Conservation (phyloP, 2,888 invertebrate species). For the Acrobasis suavella region DNA sequence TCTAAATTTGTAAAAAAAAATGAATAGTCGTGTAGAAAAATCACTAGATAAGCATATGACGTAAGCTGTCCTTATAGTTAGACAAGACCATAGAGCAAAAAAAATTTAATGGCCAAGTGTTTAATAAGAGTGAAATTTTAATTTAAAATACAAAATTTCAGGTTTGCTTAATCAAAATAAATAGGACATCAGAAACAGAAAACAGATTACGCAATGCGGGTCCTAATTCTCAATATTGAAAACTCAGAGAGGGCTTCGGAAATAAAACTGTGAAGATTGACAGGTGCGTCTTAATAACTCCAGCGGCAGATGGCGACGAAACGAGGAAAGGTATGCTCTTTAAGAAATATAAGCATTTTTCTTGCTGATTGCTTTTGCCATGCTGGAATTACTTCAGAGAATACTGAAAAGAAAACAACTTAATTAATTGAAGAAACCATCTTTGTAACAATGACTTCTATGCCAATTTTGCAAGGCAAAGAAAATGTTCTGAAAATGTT, state of each 20-base stretch:
- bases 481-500: no score
- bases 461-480: neutral
- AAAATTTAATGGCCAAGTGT: no score
- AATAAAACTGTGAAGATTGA: conserved; percentile 79
- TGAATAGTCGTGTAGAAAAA: no score
- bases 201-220: conserved; percentile 55
- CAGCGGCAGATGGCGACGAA: conserved; percentile 71
- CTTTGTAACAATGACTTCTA: neutral
- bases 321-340: conserved; percentile 72
- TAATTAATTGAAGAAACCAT: conserved; percentile 6
- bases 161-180: conserved; percentile 56
- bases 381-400: conserved; percentile 7
- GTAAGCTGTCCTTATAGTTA: no score
- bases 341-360: conserved; percentile 21
- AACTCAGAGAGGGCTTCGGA: conserved; percentile 58
- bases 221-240: conserved; percentile 63
- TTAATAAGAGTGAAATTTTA: no score
- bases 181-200: conserved; percentile 59
- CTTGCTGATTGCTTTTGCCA: conserved; percentile 13
- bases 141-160: neutral
- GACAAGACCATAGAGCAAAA: no score
- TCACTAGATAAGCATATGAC: no score
- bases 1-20: no score
- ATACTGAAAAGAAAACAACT: neutral
- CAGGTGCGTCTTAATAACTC: conserved; percentile 82